phyloP scores from a whole-genome alignment of 2,797 vertebrate genomes.

The Margarornis squamiger region DNA sequence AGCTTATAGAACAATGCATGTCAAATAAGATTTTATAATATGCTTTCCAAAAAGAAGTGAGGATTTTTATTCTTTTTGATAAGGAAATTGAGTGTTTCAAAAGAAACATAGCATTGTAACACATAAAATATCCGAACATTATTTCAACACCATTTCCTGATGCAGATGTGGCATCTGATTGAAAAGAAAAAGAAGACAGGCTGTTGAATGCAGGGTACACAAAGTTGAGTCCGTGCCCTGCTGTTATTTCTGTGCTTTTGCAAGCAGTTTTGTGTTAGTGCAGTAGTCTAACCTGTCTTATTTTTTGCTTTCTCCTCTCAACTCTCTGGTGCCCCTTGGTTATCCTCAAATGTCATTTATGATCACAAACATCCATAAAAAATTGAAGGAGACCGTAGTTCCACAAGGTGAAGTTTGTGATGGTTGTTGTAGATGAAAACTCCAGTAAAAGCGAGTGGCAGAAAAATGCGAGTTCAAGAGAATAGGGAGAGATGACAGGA shows the following conservation, averaged over 20 bases:
- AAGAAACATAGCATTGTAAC: background rate
- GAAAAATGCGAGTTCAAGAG: background rate
- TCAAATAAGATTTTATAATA: constrained; percentile 3
- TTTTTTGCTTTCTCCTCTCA: background rate
- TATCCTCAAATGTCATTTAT: background rate
- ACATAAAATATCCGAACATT: background rate
- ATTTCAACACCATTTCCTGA: background rate
- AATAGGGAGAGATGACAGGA: background rate
- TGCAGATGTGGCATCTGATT: background rate
- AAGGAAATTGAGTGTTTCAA: background rate
- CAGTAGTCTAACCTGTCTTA: background rate
- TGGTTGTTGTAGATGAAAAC: background rate
- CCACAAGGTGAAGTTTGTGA: background rate
- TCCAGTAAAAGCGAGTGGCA: accelerated
- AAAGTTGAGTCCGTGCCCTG: background rate
- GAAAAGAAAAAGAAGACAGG: background rate
- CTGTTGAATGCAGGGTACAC: background rate
- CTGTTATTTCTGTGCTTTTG: background rate
- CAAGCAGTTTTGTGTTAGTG: background rate
- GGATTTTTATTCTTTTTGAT: background rate
- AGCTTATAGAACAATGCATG: background rate
- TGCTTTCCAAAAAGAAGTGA: background rate
- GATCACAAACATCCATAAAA: background rate
- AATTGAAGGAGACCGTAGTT: background rate
- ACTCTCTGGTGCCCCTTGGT: background rate